Evolutionary conservation across 2,113 vertebrate species (phyloP).

Genomic region (Protobothrops flavoviridis): DNA sequence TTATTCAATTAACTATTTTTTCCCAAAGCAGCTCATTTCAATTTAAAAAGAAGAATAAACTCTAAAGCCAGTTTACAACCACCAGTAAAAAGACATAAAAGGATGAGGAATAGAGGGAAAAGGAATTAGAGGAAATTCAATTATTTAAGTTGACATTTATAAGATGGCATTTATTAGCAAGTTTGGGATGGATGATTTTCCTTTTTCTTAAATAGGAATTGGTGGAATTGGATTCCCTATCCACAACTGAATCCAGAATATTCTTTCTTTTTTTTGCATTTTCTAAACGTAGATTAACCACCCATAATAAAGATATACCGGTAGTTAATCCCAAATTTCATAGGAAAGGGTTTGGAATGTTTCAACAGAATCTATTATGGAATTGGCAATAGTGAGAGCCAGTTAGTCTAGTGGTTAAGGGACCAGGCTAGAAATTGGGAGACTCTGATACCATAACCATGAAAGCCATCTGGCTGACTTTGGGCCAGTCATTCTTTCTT

Average conservation of each 20-base stretch:
- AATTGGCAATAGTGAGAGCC: not conserved
- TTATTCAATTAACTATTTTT: not conserved
- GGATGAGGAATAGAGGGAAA: not conserved
- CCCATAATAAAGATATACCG: not conserved
- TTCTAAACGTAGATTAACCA: not conserved
- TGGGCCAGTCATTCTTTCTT: not conserved
- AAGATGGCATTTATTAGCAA: not conserved
- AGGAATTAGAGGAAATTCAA: not conserved
- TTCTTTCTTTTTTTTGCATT: not conserved
- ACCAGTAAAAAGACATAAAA: not conserved
- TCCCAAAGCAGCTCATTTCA: not conserved
- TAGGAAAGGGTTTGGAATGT: not conserved
- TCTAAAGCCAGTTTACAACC: not conserved
- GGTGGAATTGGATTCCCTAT: not conserved
- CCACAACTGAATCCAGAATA: not conserved
- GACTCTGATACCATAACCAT: not conserved
- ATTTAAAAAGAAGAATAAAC: not conserved
- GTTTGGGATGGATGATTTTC: not conserved
- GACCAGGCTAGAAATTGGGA: not conserved
- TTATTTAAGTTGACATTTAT: not conserved
- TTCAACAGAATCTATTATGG: not conserved
- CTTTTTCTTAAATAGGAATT: not conserved
- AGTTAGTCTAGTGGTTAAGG: not conserved
- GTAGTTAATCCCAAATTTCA: not conserved
- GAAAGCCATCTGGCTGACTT: not conserved